Evolutionary conservation across 2,888 invertebrate genomes (phyloP).

Genomic region (Leptopterna dolabrata): DNA sequence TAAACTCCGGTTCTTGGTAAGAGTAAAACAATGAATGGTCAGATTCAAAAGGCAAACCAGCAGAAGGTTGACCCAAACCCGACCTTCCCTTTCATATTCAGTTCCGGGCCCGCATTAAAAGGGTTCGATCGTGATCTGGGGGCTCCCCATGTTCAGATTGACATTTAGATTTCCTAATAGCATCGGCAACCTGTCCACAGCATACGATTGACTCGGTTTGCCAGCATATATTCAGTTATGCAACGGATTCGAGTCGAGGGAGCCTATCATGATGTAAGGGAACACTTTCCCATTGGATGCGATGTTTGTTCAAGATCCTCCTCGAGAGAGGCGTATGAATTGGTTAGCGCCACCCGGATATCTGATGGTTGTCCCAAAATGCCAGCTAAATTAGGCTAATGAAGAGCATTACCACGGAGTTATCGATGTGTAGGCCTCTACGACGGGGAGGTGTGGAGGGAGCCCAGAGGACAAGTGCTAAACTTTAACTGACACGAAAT

Average conservation of each 20-base stretch:
- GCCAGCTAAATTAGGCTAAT: background rate
- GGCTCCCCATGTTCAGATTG: conserved; percentile 35
- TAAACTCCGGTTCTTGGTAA: background rate
- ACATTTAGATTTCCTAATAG: conserved; percentile 42
- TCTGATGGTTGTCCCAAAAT: background rate
- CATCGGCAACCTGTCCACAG: conserved; percentile 19
- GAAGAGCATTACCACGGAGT: too few species aligned
- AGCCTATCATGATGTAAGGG: background rate
- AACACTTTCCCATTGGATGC: background rate
- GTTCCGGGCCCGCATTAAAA: conserved; percentile 23
- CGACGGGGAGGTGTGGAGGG: too few species aligned
- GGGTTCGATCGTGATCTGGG: conserved; percentile 29
- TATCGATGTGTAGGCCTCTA: too few species aligned
- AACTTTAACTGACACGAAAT: too few species aligned
- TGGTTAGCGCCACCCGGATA: background rate
- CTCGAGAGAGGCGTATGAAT: background rate
- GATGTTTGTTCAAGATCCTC: background rate
- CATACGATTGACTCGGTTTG: conserved; percentile 15
- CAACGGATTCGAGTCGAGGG: background rate
- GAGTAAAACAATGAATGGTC: background rate
- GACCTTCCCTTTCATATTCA: background rate
- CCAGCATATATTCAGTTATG: conserved; percentile 1
- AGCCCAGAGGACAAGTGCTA: too few species aligned
- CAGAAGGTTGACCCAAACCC: conserved; percentile 20
- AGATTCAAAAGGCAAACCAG: background rate